These are phyloP conservation scores for Gymnogyps californianus DNA, from an alignment of 2,113 vertebrate genomes.

Conservation along the genomic window DNA sequence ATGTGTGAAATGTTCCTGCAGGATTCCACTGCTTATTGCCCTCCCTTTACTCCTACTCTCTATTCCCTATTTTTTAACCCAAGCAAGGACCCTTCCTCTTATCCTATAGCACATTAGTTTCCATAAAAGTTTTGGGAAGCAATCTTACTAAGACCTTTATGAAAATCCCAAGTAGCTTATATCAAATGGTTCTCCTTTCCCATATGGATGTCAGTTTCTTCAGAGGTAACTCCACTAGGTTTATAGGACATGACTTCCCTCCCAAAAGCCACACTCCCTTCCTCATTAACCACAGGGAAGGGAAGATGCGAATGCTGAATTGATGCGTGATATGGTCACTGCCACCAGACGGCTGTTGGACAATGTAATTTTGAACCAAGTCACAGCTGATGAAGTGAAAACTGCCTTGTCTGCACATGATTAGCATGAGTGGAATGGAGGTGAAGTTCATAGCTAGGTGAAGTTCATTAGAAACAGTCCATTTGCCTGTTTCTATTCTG, in stretches of 20 bases:
- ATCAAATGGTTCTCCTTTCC: neutral
- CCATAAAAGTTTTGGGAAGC: neutral
- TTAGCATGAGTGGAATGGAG: neutral
- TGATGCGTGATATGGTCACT: accelerated
- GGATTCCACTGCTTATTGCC: neutral
- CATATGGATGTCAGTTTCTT: neutral
- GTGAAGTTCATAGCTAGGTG: neutral
- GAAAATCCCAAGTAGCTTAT: neutral
- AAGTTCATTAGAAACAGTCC: neutral
- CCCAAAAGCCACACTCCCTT: neutral
- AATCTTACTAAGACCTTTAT: neutral
- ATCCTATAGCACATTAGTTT: neutral
- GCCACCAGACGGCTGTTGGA: neutral
- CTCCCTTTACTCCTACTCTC: neutral
- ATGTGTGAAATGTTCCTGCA: neutral
- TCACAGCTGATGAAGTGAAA: neutral
- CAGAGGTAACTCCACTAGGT: neutral
- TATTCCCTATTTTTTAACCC: neutral
- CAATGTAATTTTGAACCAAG: neutral
- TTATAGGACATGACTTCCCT: neutral
- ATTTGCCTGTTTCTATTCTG: neutral
- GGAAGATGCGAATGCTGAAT: neutral
- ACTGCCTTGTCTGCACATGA: neutral
- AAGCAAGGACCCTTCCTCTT: neutral
- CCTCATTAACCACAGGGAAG: neutral